Evolutionary conservation across 2,113 vertebrate species (phyloP).

Genomic region (Carettochelys insculpta): DNA sequence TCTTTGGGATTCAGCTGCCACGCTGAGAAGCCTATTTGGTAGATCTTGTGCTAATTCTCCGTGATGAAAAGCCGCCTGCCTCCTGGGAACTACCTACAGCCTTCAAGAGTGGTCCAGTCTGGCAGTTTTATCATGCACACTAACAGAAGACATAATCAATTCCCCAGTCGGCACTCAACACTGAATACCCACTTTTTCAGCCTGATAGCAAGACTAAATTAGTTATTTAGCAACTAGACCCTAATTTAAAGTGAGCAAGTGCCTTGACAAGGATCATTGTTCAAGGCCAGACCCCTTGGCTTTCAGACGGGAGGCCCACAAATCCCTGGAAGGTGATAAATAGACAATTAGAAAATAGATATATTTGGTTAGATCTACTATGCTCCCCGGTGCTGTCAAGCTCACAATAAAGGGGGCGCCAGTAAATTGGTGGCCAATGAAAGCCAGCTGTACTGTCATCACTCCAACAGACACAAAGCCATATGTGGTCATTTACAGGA

Average conservation of each 20-base stretch:
- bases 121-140: slow-evolving; percentile 81
- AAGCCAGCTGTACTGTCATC: slow-evolving; percentile 85
- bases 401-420: slow-evolving; percentile 82
- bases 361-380: slow-evolving; percentile 87
- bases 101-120: slow-evolving; percentile 65
- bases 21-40: not conserved
- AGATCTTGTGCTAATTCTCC: slow-evolving; percentile 26
- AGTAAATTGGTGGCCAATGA: slow-evolving; percentile 87
- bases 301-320: slow-evolving; percentile 81
- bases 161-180: slow-evolving; percentile 85
- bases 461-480: slow-evolving; percentile 85
- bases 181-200: slow-evolving; percentile 89
- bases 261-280: slow-evolving; percentile 87
- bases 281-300: slow-evolving; percentile 80
- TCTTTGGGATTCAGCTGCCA: slow-evolving; percentile 56
- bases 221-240: slow-evolving; percentile 88
- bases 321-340: slow-evolving; percentile 88
- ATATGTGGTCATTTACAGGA: slow-evolving; percentile 87
- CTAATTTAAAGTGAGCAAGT: slow-evolving; percentile 87
- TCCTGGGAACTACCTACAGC: slow-evolving; percentile 68
- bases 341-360: slow-evolving; percentile 92
- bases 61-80: slow-evolving; percentile 34
- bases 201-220: slow-evolving; percentile 88
- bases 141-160: slow-evolving; percentile 88
- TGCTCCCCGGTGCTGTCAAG: slow-evolving; percentile 81